phyloP scores from a whole-genome alignment of 1,140 invertebrate genomes.

The Drosophila erecta region DNA sequence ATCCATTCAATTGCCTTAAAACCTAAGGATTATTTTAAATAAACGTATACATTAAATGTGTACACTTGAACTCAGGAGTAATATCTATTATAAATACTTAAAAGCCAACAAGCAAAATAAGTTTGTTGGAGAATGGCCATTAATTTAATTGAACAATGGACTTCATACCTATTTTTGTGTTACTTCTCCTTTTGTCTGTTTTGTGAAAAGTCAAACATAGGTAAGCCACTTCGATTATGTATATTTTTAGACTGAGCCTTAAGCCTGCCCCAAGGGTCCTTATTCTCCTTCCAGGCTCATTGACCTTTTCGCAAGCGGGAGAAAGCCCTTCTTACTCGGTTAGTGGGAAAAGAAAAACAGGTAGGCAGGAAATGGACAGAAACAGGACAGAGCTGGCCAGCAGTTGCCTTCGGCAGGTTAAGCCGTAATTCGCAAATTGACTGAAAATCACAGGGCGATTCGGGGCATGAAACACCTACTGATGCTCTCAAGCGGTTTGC shows the following conservation, averaged over 20 bases:
- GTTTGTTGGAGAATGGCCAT: neutral
- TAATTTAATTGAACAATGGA: constrained; percentile 49
- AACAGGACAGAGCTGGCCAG: constrained; percentile 27
- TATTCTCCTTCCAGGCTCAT: constrained; percentile 42
- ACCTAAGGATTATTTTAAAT: too few species aligned
- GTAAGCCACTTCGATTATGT: constrained; percentile 40
- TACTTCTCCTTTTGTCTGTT: constrained; percentile 16
- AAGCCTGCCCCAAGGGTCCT: constrained; percentile 47
- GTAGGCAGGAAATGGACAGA: constrained; percentile 25
- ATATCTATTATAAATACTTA: too few species aligned
- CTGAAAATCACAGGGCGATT: constrained; percentile 64
- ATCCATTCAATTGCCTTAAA: neutral
- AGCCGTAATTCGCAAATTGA: constrained; percentile 76
- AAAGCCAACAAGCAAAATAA: too few species aligned
- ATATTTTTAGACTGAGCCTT: constrained; percentile 63
- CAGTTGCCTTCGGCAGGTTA: constrained; percentile 60
- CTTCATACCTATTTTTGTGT: neutral
- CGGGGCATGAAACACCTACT: constrained; percentile 51
- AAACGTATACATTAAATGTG: too few species aligned
- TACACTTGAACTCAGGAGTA: too few species aligned
- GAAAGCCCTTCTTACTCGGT: constrained; percentile 4
- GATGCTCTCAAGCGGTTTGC: constrained; percentile 43
- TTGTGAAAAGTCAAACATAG: constrained; percentile 41
- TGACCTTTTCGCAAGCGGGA: constrained; percentile 51
- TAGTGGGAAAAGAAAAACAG: constrained; percentile 3